Conservation (phyloP, 1,140 invertebrate genomes). For the Rhagoletis pomonella region DNA sequence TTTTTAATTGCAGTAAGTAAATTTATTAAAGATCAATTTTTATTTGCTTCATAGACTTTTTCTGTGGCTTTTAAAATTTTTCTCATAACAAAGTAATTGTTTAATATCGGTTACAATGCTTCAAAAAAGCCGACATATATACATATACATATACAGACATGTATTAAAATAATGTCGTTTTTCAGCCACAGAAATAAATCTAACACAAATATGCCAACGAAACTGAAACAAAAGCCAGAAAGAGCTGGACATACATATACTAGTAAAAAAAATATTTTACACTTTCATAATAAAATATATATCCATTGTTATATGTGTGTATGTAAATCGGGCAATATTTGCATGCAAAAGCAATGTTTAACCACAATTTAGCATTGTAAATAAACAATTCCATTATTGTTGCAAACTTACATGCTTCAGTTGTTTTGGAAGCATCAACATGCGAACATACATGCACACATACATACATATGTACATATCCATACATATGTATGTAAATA, state of each 20-base stretch:
- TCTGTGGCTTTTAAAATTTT: no score
- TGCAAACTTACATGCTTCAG: neutral
- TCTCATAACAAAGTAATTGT: no score
- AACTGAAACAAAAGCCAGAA: neutral
- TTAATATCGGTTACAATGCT: no score
- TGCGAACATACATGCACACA: neutral
- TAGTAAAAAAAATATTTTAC: no score
- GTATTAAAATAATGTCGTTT: neutral
- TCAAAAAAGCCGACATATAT: no score
- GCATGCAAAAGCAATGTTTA: conserved; percentile 28
- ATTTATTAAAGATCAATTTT: no score
- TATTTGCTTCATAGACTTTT: no score
- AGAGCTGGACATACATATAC: no score
- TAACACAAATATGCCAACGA: neutral
- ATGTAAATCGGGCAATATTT: conserved; percentile 14
- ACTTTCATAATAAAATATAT: neutral
- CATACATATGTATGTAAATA: neutral
- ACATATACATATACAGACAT: neutral
- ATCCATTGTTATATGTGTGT: neutral
- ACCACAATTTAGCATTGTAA: conserved; percentile 27
- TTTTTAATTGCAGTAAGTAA: no score
- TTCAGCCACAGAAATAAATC: conserved; percentile 1
- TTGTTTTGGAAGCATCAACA: neutral
- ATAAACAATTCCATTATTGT: neutral
- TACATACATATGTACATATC: neutral